Base-by-base conservation (phyloP, 1,140 invertebrate genomes). In the Gonatopus flavifemur region DNA sequence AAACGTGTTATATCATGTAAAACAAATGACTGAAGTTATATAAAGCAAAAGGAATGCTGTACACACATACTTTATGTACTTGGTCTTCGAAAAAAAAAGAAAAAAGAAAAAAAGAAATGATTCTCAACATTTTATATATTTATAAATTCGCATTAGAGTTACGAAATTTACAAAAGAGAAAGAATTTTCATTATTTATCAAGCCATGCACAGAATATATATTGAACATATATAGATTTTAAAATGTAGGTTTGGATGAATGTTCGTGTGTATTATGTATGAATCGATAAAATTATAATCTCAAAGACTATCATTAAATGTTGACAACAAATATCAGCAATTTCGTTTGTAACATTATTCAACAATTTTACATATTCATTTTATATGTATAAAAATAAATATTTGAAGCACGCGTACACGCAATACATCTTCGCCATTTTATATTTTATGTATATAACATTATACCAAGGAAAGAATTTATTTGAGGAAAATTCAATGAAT, bases 181-280 rank as follows among this genome's bases (percentile, higher is more conserved):
- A 41, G 12, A 46, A 19, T 33, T 25, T 15, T 53, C n/a, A 49
- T 53, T 53, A 53, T 53, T 49, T 54, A 54, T 43, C 50, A 54
- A 22, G 18, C 25, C 13, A 13, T 38, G 28, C 44, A 39, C 19
- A 20, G 13, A n/a, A 13, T 36, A 24, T 13, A n/a, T n/a, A n/a
- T n/a, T n/a, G 25, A 28, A 28, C 12, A 28, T 7, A 7, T 6
- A 28, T 28, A 28, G 12, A 28, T 7, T 28, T 28, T 12, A 7
- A 12, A 28, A 28, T 10, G 24, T 28, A 25, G 39, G 22, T 28
- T 39, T 41, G 39, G 16, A 41, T 9, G 24, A 28, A 31, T 41
- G 24, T 39, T 28, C 12, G n/a, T 39, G 10, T 2, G 37, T 13
- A 28, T 28, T 28, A 28, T 24, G 37, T 12, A 10, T 41, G 22